Conservation (phyloP, 2,797 vertebrate species). For the Taenioides sp. region DNA sequence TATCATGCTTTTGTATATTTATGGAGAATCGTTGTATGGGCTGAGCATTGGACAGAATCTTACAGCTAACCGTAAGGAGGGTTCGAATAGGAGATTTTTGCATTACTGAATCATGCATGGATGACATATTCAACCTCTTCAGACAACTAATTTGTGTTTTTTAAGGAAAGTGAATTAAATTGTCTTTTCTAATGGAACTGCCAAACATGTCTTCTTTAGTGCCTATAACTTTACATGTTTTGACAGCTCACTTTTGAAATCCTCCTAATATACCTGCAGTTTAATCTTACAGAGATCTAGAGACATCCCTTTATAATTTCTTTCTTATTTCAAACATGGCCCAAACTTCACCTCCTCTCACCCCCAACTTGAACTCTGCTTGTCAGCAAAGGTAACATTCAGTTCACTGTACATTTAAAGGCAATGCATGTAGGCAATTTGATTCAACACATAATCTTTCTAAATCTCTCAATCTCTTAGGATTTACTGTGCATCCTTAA, state of each 20-base stretch:
- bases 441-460: conserved; percentile 1
- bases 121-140: too few species aligned
- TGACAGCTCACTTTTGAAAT: background rate
- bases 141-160: background rate
- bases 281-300: background rate
- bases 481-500: conserved; percentile 1
- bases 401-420: background rate
- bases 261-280: background rate
- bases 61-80: too few species aligned
- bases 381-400: conserved; percentile 1
- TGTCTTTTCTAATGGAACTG: background rate
- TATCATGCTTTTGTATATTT: too few species aligned
- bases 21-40: too few species aligned
- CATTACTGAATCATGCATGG: too few species aligned
- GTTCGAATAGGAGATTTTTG: too few species aligned
- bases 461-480: background rate
- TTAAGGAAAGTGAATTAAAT: background rate
- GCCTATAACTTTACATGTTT: background rate
- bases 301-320: background rate
- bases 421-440: background rate
- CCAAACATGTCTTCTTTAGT: background rate
- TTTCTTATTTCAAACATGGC: background rate
- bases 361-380: background rate
- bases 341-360: background rate
- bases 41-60: too few species aligned